phyloP scores from a whole-genome alignment of 2,113 vertebrate genomes.

The Microcebus murinus region DNA sequence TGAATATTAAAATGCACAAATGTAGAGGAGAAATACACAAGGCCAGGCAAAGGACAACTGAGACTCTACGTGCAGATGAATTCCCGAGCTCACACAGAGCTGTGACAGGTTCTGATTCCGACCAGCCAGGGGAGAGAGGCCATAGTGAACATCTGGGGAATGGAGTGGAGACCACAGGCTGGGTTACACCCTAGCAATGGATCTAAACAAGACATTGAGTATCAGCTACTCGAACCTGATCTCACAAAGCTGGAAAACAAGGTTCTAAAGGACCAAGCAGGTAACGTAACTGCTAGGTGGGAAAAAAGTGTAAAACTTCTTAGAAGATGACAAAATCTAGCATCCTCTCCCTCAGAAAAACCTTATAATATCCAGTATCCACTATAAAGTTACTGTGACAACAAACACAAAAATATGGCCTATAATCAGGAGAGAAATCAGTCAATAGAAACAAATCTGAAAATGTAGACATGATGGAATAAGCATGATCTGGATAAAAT shows the following conservation, averaged over 20 bases:
- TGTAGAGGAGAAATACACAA: not conserved
- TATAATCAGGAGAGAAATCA: not conserved
- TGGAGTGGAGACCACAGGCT: not conserved
- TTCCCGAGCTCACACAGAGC: not conserved
- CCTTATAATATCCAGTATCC: not conserved
- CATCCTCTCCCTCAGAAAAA: not conserved
- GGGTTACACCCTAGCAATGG: not conserved
- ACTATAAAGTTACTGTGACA: not conserved
- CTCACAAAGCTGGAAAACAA: not conserved
- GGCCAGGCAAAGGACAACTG: not conserved
- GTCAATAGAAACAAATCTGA: not conserved
- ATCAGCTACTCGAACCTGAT: not conserved
- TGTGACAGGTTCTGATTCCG: not conserved
- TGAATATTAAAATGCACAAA: not conserved
- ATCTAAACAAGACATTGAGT: not conserved
- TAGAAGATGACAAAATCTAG: not conserved
- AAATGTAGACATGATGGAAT: not conserved
- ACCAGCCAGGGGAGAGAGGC: not conserved
- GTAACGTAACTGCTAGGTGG: not conserved
- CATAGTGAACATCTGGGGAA: not conserved
- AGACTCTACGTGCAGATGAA: not conserved
- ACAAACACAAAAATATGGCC: not conserved
- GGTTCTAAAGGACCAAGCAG: not conserved
- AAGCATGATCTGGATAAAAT: not conserved
- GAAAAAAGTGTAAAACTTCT: not conserved